Percentiles rank a stretch among this genome's conserved stretches.
Evolutionary conservation across 2,888 invertebrate genomes (phyloP).

Genomic region (Himalopsyche tibetana): DNA sequence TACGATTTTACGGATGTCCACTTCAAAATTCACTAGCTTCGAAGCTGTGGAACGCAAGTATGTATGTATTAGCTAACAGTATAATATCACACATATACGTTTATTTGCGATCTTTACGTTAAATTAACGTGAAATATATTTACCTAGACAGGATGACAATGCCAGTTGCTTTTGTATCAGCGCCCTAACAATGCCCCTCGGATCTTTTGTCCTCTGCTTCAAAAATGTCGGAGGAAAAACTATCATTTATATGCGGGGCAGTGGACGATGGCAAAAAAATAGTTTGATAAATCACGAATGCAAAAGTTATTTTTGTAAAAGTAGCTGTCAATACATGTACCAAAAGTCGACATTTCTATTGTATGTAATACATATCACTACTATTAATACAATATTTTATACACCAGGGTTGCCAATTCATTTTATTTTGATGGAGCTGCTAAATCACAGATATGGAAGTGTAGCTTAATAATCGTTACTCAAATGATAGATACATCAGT

Average conservation of each 20-base stretch:
- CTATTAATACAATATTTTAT: background rate
- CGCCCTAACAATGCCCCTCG: constrained; percentile 1
- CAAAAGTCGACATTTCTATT: constrained; percentile 50
- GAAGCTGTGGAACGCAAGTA: too few species aligned
- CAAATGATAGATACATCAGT: too few species aligned
- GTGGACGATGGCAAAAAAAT: constrained; percentile 38
- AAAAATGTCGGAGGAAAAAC: constrained; percentile 7
- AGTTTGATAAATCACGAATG: constrained; percentile 9
- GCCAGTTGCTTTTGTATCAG: constrained; percentile 28
- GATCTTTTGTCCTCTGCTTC: background rate
- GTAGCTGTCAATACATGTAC: constrained; percentile 57
- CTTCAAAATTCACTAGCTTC: background rate
- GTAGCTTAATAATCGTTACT: too few species aligned
- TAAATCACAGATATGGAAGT: too few species aligned
- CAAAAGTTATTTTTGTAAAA: constrained; percentile 54
- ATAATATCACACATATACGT: too few species aligned
- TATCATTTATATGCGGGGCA: constrained; percentile 19
- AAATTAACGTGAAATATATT: constrained; percentile 61
- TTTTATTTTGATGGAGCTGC: too few species aligned
- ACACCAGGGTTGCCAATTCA: background rate
- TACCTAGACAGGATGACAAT: constrained; percentile 46
- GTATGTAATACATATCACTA: constrained; percentile 12
- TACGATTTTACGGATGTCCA: background rate
- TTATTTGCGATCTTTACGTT: constrained; percentile 44
- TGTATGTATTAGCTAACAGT: too few species aligned